These are phyloP conservation scores for Asarcornis scutulata DNA, from an alignment of 2,113 vertebrate species.

Conservation along the genomic window DNA sequence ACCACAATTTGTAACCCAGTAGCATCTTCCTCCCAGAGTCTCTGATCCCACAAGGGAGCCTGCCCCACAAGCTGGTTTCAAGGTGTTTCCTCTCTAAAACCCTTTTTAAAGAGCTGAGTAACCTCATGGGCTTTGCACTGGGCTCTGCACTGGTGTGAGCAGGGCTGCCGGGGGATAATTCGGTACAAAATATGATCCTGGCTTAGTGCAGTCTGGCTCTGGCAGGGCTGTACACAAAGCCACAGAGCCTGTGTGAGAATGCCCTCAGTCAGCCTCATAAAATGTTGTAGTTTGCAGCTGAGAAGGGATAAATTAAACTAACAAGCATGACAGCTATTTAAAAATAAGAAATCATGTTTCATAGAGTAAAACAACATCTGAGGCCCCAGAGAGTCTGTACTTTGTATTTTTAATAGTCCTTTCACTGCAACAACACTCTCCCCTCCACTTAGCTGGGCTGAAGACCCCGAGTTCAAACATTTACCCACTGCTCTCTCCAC, in stretches of 20 bases:
- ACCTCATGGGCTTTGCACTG: constrained; percentile 25
- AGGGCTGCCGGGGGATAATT: background rate
- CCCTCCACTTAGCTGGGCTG: background rate
- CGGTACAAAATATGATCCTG: constrained; percentile 1
- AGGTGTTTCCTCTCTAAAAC: constrained; percentile 50
- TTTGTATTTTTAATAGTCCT: constrained; percentile 64
- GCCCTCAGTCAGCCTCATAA: constrained; percentile 59
- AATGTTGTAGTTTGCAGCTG: constrained; percentile 66
- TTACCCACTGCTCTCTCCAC: background rate
- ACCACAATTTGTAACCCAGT: background rate
- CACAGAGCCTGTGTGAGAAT: constrained; percentile 28
- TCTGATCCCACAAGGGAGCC: background rate
- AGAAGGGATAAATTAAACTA: constrained; percentile 72
- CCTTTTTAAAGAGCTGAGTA: constrained; percentile 8
- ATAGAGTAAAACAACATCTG: constrained; percentile 66
- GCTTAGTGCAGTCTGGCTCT: constrained; percentile 34
- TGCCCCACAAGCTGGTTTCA: background rate
- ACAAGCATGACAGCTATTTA: constrained; percentile 71
- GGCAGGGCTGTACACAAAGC: constrained; percentile 17
- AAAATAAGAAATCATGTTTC: constrained; percentile 68
- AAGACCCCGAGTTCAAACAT: constrained; percentile 53
- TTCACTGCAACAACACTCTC: constrained; percentile 54
- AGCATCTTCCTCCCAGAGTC: background rate
- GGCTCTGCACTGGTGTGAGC: background rate
- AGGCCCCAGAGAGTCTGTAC: constrained; percentile 68